A percentile compares a stretch with the other conserved stretches of the same genome.
These are phyloP conservation scores for Lepidonotus clava DNA, from an alignment of 2,888 invertebrate genomes.

Conservation along the genomic window DNA sequence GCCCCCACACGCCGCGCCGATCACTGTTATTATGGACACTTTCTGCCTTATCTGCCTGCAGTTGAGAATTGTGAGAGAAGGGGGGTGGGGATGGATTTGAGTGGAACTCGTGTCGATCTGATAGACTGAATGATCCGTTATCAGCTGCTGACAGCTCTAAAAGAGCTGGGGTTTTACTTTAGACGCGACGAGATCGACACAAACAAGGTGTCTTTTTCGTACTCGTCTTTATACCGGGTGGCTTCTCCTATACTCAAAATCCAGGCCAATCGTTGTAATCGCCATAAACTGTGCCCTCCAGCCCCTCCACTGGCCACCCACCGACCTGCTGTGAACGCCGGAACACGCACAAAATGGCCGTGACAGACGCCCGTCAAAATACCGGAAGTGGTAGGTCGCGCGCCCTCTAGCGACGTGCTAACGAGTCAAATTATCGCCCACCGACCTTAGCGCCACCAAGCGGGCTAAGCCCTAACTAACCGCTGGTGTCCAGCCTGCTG, in stretches of 20 bases:
- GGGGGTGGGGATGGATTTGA: not conserved
- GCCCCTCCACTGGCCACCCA: too few species aligned
- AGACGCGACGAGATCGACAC: not conserved
- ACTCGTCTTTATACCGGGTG: too few species aligned
- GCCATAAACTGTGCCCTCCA: too few species aligned
- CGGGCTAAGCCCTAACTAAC: too few species aligned
- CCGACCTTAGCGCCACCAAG: not conserved
- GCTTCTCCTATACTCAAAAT: too few species aligned
- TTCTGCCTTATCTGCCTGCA: too few species aligned
- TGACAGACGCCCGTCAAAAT: not conserved
- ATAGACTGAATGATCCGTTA: not conserved
- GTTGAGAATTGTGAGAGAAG: not conserved
- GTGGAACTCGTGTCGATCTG: not conserved
- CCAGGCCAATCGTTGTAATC: too few species aligned
- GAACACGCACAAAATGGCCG: too few species aligned
- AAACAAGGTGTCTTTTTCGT: slow-evolving; percentile 3
- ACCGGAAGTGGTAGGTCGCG: not conserved
- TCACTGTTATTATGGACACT: too few species aligned
- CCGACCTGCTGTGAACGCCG: too few species aligned
- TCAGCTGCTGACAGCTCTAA: not conserved
- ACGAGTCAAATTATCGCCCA: not conserved
- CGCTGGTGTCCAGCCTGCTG: not conserved
- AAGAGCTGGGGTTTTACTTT: not conserved
- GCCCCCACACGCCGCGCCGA: too few species aligned
- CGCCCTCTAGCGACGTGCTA: not conserved